Base-by-base conservation (phyloP, 1,140 invertebrate genomes). In the Glossosoma conforme region DNA sequence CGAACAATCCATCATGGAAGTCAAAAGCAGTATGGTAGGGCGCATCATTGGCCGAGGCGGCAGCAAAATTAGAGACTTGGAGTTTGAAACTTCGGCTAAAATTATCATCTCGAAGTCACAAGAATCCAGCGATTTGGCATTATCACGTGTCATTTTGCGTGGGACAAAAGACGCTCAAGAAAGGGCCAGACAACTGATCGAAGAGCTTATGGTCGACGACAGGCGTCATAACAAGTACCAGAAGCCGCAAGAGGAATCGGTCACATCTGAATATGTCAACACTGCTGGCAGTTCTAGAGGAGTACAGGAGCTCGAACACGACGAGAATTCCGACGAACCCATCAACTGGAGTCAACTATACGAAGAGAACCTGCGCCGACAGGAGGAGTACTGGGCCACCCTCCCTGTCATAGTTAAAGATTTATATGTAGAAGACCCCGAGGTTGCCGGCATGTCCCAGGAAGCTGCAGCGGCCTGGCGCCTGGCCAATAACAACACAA, bases 371-470 rank as follows among this genome's bases (percentile, higher is more conserved):
- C 76, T 82, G 45, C 57, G 67, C 49, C 64, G 62, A 6, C 74
- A 78, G 44, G 69, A 75, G 42, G 69, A 70, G 40, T 77, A 77
- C 48, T 87, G 81, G 78, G 74, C 77, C 1, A 74, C 79, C 49
- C 70, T 81, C 14, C 82, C 85, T 1, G 68, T 76, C 2, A 76
- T 94, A 11, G 72, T 78, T 2, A 95, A 94, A 68, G 70, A 91
- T 60, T 93, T 96, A 62, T 97, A 96, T 61, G 68, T 78, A 56
- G 92, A 95, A 76, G 77, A 87, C 62, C 80, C 81, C 1, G 70
- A 72, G 54, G 79, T 95, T 2, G 68, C 79, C 14, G 75, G 76
- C 14, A 82, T 93, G 77, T 62, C 76, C 20, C 48, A 67, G 1
- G 68, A 74, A 11, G 72, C 89, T 60, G 86, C 87, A 0, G 67